phyloP scores from a whole-genome alignment of 2,113 vertebrate species.

The Phalacrocorax brasilianus region DNA sequence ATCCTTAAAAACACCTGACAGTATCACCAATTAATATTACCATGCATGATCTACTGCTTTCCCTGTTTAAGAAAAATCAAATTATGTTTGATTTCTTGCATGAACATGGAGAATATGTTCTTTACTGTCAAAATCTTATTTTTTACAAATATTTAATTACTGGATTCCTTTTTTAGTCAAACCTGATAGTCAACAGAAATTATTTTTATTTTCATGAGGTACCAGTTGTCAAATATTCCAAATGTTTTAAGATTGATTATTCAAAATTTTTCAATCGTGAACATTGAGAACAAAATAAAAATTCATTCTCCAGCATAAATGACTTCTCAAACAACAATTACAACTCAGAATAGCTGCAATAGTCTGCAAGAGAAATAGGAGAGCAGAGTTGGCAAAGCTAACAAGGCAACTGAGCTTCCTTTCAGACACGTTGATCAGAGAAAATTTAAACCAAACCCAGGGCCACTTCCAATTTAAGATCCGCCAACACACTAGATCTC shows the following conservation, averaged over 20 bases:
- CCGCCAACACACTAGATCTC: slow-evolving; percentile 3
- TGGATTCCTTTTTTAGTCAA: not conserved
- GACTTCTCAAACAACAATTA: slow-evolving; percentile 37
- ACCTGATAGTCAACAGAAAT: not conserved
- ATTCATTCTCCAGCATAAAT: slow-evolving; percentile 59
- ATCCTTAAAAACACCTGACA: slow-evolving; percentile 36
- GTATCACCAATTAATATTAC: slow-evolving; percentile 36
- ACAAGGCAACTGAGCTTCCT: slow-evolving; percentile 56
- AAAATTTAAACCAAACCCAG: slow-evolving; percentile 37
- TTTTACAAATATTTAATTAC: not conserved
- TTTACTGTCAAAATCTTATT: not conserved
- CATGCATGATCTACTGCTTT: slow-evolving; percentile 41
- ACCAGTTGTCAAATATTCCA: not conserved
- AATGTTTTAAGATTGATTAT: not conserved
- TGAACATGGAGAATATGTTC: not conserved
- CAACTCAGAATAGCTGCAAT: slow-evolving; percentile 35
- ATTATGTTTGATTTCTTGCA: slow-evolving; percentile 12
- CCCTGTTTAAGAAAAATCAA: slow-evolving; percentile 36
- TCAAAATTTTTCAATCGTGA: not conserved
- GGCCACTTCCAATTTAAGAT: slow-evolving; percentile 35
- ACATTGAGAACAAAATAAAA: not conserved
- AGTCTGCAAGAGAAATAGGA: slow-evolving; percentile 47
- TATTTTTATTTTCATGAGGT: not conserved
- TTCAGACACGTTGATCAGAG: slow-evolving; percentile 6
- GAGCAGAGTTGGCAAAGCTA: slow-evolving; percentile 62